These are phyloP conservation scores for Rhipidura dahli DNA, from an alignment of 2,113 vertebrate genomes.

Conservation along the genomic window DNA sequence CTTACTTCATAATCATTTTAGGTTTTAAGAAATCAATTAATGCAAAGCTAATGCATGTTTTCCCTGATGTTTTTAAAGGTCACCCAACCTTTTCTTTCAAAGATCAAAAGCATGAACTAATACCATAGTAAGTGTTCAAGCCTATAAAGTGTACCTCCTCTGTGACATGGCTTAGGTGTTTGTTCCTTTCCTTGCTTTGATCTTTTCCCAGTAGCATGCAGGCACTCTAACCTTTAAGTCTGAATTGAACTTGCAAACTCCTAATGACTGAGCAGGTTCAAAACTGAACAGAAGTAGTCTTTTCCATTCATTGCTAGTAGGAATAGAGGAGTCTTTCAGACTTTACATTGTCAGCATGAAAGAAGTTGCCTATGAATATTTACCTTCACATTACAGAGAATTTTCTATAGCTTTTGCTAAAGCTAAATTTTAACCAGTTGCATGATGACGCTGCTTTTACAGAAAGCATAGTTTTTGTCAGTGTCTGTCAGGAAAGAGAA, in stretches of 20 bases:
- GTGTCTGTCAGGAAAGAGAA: neutral
- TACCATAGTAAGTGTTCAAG: neutral
- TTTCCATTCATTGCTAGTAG: neutral
- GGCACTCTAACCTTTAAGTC: neutral
- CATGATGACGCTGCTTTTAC: neutral
- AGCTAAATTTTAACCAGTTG: neutral
- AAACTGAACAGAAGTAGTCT: neutral
- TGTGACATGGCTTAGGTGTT: neutral
- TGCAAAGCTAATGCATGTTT: conserved; percentile 28
- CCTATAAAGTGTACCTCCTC: neutral
- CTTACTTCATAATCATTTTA: conserved; percentile 24
- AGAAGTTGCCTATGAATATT: neutral
- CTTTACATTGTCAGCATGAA: neutral
- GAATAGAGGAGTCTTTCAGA: neutral
- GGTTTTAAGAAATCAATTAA: conserved; percentile 41
- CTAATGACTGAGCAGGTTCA: neutral
- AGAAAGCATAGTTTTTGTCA: neutral
- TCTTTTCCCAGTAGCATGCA: neutral
- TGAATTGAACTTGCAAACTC: neutral
- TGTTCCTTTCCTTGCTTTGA: neutral
- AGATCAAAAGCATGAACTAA: conserved; percentile 6
- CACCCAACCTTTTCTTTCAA: neutral
- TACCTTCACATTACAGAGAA: neutral
- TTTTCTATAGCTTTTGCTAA: neutral
- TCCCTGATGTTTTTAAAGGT: conserved; percentile 50